Base-by-base conservation (phyloP, 2,113 vertebrate species). In the Trogon melanurus region DNA sequence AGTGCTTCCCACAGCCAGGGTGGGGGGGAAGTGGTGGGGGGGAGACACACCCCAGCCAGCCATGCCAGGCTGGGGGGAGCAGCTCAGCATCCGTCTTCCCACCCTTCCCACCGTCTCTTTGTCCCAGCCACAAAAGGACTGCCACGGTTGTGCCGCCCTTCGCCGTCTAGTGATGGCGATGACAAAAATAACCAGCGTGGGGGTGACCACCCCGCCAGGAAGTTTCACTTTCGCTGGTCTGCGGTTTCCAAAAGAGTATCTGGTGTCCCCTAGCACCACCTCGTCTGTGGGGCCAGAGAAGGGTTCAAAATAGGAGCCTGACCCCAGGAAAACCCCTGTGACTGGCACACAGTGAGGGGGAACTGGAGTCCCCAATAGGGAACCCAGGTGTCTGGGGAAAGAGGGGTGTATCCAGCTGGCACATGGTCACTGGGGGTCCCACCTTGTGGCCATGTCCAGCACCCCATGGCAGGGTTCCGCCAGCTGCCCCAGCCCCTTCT, bases 371-470 rank as follows among this genome's bases (percentile, higher is more conserved):
- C 30, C 25, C 45, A 54, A 11, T 36, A 81, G 23, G 36, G 27
- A 44, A 38, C 4, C 10, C n/a, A 66, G 16, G 9, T 2, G 1
- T 18, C 34, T 13, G 5, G 29, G 25, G 16, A 83, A 73, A 83
- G 53, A 0, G 0, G 15, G 20, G 26, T 60, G 11, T 19, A 54
- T 54, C 11, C 5, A 1, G n/a, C 45, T 0, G 0, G 57, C 34
- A 62, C 25, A 36, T 1, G 29, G 44, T 26, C 44, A 53, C 6
- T 2, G 16, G 0, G 27, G 14, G 22, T 93, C 41, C 48, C 57
- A 89, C 23, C 9, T 60, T 41, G 36, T 21, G 41, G 30, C 41
- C 29, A 16, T 5, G 57, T 60, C 27, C 3, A 1, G 30, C 51
- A 74, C 25, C 16, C 7, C 5, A 1, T 11, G 25, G 66, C 29